phyloP scores from a whole-genome alignment of 2,797 vertebrate genomes.

The Sorex maritimensis region DNA sequence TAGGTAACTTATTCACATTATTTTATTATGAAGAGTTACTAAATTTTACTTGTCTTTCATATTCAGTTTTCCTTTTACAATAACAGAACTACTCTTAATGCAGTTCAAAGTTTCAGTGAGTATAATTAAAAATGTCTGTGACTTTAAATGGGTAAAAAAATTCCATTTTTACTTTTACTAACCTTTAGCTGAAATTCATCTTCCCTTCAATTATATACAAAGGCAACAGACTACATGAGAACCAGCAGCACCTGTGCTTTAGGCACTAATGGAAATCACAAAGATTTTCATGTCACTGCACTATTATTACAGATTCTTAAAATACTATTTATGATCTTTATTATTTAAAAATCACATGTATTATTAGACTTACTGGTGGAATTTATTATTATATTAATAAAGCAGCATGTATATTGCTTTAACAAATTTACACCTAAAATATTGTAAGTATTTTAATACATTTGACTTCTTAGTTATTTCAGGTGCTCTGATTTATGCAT shows the following conservation, averaged over 20 bases:
- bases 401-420: neutral
- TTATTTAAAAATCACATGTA: constrained; percentile 22
- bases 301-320: neutral
- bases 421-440: constrained; percentile 21
- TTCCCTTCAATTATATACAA: constrained; percentile 40
- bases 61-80: constrained; percentile 32
- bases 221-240: neutral
- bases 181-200: constrained; percentile 57
- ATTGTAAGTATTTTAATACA: constrained; percentile 26
- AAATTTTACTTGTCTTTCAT: neutral
- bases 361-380: neutral
- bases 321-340: constrained; percentile 4
- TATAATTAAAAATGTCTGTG: constrained; percentile 41
- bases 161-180: constrained; percentile 35
- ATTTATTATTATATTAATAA: constrained; percentile 35
- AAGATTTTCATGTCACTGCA: neutral
- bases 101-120: neutral
- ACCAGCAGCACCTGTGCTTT: neutral
- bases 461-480: constrained; percentile 22
- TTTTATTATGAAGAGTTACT: constrained; percentile 26
- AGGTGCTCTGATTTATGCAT: neutral
- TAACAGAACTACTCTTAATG: neutral
- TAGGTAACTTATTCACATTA: constrained; percentile 17
- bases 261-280: constrained; percentile 19
- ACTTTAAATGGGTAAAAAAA: constrained; percentile 42